Evolutionary conservation across 2,797 vertebrate species (phyloP), one percentile per base, ranked within the genome.

Genomic region (Coregonus suidteri): DNA sequence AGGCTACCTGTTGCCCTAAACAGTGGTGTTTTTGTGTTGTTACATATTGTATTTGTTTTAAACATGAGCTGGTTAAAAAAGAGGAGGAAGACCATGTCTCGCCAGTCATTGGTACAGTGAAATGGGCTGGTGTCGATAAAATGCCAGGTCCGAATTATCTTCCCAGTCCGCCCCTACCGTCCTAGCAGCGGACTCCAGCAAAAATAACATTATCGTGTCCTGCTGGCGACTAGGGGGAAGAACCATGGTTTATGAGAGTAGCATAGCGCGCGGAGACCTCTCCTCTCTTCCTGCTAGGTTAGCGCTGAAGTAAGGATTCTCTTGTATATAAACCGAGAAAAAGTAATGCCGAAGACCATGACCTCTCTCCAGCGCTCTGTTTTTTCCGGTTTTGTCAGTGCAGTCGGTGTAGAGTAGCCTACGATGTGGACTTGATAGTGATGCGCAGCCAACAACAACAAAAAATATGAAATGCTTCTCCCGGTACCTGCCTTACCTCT

Each of bases 391-490:
- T 69, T 37, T 65, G 75, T 74, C 77, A 66, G 59, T 79, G 79
- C 67, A 70, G 59, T 71, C 47, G 30, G 56, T 56, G 30, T 73
- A 52, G 41, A 47, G 41, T 47, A 47, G 41, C 41, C 2, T 47
- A 76, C 59, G 51, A 75, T 77, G 69, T 66, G 73, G 74, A 79
- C 75, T 54, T 66, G 41, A 66, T 73, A 78, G 77, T 79, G 76
- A 84, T 83, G 81, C 77, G 68, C 79, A 67, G 79, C 75, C 75
- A 77, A 74, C 68, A 75, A 80, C 71, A 76, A 75, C 70, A 71
- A 76, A 88, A 90, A 96, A 94, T 93, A 96, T 96, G 95, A 95
- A 96, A 95, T 96, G 95, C 93, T 95, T 96, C 87, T 96, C 93
- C 88, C 95, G 95, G 79, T 95, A 94, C 85, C 93, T 96, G 89